Base-by-base conservation (phyloP, 2,113 vertebrate species). In the Albula goreensis region DNA sequence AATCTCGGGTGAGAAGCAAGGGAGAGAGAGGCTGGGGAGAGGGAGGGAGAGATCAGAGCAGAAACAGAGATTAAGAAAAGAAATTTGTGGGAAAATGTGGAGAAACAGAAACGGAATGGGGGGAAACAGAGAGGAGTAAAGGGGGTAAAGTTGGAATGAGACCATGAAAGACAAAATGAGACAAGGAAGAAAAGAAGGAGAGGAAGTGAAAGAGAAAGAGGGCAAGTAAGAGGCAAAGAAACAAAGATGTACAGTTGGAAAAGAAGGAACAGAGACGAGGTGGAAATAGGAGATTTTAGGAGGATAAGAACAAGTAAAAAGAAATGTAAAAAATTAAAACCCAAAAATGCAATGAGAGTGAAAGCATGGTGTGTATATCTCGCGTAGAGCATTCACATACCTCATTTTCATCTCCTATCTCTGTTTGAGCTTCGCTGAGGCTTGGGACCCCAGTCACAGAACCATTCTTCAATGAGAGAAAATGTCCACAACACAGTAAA, bases 331-430 rank as follows among this genome's bases (percentile, higher is more conserved):
- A 22, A n/a, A 22, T 6, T 15, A 53, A 22, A n/a, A 74, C 60
- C 53, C n/a, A 50, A 31, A 12, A 60, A 22, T 60, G 56, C 17
- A n/a, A 0, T 5, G 49, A 70, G 56, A 41, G 31, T 56, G 7
- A 63, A 13, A 63, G 4, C 12, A 17, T 4, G 12, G 17, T 1
- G 60, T 41, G n/a, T 25, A 22, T 2, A 2, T 74, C 5, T 74
- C 70, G 9, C 17, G 10, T 31, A 31, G 70, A 74, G 22, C 2
- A n/a, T 48, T 78, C 80, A 87, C 86, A 91, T 60, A 91, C 90
- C 31, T 31, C 6, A 9, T 22, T 0, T 2, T 84, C 2, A 5
- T 50, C 82, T 15, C 10, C n/a, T 0, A 8, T 49, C 48, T 74
- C 25, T 51, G 81, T 50, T 78, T 31, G 56, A 17, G 53, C 81